Evolutionary conservation across 1,140 invertebrate genomes (phyloP).

Genomic region (Drosophila hydei): DNA sequence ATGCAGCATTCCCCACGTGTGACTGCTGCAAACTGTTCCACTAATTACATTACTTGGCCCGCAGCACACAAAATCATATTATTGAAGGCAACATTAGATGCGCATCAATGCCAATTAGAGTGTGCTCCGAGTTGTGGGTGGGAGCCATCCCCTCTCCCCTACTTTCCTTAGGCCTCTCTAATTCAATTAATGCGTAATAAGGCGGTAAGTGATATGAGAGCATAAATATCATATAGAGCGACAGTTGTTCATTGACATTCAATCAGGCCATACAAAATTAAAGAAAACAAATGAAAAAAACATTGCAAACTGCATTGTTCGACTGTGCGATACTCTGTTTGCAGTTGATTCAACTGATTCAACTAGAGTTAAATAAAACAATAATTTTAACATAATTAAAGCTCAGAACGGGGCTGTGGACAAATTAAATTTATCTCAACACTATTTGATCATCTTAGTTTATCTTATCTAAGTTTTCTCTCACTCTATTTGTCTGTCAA

Average conservation of each 20-base stretch:
- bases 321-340: neutral
- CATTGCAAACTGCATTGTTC: neutral
- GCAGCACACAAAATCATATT: slow-evolving; percentile 40
- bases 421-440: too few relatives aligned
- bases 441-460: too few relatives aligned
- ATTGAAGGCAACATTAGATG: slow-evolving; percentile 42
- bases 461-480: neutral
- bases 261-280: slow-evolving; percentile 55
- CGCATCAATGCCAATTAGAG: slow-evolving; percentile 50
- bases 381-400: too few relatives aligned
- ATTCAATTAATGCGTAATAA: slow-evolving; percentile 72
- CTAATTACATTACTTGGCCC: slow-evolving; percentile 52
- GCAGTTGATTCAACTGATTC: too few relatives aligned
- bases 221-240: slow-evolving; percentile 12
- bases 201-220: slow-evolving; percentile 50
- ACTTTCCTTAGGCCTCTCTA: slow-evolving; percentile 16
- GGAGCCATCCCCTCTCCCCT: slow-evolving; percentile 3
- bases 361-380: too few relatives aligned
- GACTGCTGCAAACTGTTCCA: slow-evolving; percentile 32
- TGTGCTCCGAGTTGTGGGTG: slow-evolving; percentile 40
- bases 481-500: neutral
- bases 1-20: slow-evolving; percentile 30
- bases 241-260: slow-evolving; percentile 37
- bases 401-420: too few relatives aligned
- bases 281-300: slow-evolving; percentile 17